Evolutionary conservation across 2,888 invertebrate genomes (phyloP).

Genomic region (Nemoura dubitans): DNA sequence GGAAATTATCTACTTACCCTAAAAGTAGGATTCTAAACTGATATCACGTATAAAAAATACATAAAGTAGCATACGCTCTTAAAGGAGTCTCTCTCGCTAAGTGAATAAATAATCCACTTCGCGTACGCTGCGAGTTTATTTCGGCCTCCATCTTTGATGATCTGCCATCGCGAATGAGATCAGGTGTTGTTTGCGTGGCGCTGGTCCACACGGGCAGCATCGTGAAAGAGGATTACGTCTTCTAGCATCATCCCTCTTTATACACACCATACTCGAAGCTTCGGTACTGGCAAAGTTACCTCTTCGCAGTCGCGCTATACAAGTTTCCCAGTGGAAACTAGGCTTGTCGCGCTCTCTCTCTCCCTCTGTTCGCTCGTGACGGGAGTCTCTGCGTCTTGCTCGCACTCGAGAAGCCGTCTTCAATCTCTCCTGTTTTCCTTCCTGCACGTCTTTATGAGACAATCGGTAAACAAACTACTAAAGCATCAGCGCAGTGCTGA

Average conservation of each 20-base stretch:
- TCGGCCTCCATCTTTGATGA: not conserved
- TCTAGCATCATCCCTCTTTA: not conserved
- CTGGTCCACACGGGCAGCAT: not conserved
- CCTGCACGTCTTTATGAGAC: constrained; percentile 34
- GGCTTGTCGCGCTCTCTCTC: not conserved
- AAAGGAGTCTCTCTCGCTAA: not conserved
- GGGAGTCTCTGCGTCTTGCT: not conserved
- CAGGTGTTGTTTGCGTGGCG: not conserved
- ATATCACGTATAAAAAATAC: not conserved
- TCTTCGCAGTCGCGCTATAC: not conserved
- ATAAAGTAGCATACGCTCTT: not conserved
- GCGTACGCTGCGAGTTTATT: not conserved
- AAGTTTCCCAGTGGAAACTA: not conserved
- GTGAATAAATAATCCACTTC: constrained; percentile 12
- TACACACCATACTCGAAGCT: not conserved
- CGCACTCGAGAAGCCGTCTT: not conserved
- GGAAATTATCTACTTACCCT: not conserved
- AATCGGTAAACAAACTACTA: constrained; percentile 16
- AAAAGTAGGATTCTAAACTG: not conserved
- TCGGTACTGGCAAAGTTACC: not conserved
- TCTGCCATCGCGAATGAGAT: not conserved
- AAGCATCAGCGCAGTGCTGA: constrained; percentile 10
- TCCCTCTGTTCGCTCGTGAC: not conserved
- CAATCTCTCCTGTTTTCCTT: constrained; percentile 33
- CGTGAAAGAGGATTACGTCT: not conserved